Evolutionary conservation across 2,113 vertebrate genomes (phyloP), one percentile per base, ranked within the genome.

Genomic region (Nerophis ophidion): DNA sequence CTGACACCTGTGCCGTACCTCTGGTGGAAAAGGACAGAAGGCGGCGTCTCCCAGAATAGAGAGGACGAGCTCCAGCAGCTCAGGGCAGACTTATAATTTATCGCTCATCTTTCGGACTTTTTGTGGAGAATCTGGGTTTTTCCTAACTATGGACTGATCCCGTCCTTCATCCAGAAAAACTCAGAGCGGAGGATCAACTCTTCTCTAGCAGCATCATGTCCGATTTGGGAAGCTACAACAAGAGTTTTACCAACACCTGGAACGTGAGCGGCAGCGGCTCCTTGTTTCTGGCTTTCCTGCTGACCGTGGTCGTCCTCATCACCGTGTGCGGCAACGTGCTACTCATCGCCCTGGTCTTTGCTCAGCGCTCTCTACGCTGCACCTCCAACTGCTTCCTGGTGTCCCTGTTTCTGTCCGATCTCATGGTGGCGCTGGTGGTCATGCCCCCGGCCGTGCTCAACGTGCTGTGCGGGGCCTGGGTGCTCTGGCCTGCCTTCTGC

Each of bases 391-490:
- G 93, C 69, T 99, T 99, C 88, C 77, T 99, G 82, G 95, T 97
- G 77, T 99, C 96, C 5, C 89, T 99, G 56, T 99, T 99, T 88
- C 89, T 95, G 71, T 97, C 96, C 0, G 96, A 98, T 89, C 89
- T 99, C 45, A 93, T 98, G 96, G 96, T 98, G 90, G 96, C 94
- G 3, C 58, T 96, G 84, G 96, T 96, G 86, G 96, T 99, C 61
- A 99, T 98, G 96, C 96, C 96, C 0, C 96, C 96, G 0, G 96
- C 96, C 74, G 95, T 97, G 94, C 90, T 99, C 55, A 97, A 98
- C 14, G 91, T 93, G 61, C 88, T 98, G 50, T 96, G 93, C 0
- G 96, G 96, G 6, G 89, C 85, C 74, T 98, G 96, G 96, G 92
- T 95, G 83, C 87, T 99, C 73, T 91, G 84, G 71, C 87, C 87